Evolutionary conservation across 2,113 vertebrate genomes (phyloP).

Genomic region (Peromyscus leucopus): DNA sequence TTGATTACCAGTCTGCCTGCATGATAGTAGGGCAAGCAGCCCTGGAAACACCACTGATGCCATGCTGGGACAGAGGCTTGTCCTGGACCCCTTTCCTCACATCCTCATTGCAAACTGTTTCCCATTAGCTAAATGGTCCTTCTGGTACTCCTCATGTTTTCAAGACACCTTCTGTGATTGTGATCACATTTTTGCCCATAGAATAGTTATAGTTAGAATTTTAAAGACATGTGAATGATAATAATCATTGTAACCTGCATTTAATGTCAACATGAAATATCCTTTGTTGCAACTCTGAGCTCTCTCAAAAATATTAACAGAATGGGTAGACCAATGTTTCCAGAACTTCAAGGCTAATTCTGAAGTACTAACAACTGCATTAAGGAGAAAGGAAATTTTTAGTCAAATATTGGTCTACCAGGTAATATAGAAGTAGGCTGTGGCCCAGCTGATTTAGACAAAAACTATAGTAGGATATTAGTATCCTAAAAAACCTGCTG

Average conservation of each 20-base stretch:
- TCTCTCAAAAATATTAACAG: not conserved
- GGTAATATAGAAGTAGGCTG: not conserved
- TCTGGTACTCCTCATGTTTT: not conserved
- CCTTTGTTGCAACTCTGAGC: not conserved
- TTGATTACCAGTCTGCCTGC: not conserved
- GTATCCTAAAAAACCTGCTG: not conserved
- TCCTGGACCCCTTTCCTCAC: not conserved
- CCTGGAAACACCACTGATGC: not conserved
- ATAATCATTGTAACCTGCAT: not conserved
- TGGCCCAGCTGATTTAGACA: not conserved
- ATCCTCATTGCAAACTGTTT: conserved; percentile 20
- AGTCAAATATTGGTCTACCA: not conserved
- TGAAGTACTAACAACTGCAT: not conserved
- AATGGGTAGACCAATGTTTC: not conserved
- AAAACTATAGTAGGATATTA: not conserved
- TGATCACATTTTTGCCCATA: not conserved
- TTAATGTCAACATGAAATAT: not conserved
- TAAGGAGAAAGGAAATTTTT: not conserved
- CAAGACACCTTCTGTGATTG: conserved; percentile 15
- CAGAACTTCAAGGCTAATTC: not conserved
- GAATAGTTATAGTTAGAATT: not conserved
- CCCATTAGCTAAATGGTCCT: not conserved
- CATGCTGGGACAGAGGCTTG: not conserved
- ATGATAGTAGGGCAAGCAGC: not conserved
- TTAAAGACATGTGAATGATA: not conserved